Evolutionary conservation across 2,888 invertebrate genomes (phyloP), one percentile per base, ranked within the genome.

Genomic region (Ecliptopera silaceata): DNA sequence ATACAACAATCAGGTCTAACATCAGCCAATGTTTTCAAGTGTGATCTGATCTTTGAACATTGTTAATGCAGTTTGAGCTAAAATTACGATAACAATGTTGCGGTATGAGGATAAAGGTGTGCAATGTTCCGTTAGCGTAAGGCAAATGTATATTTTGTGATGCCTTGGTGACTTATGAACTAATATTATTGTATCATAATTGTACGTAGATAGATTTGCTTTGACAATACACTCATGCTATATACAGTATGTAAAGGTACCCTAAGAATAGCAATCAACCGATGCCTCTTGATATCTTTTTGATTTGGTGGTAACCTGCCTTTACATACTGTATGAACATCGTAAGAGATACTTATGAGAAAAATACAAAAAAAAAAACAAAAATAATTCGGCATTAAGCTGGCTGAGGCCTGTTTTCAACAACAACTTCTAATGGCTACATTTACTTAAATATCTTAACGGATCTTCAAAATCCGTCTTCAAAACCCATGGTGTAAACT

Each of bases 101-200:
- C 22, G 41, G 38, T 46, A 41, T 12, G 15, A 20, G 34, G 42
- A 31, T 32, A 31, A 6, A 12, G 39, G 49, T 58, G 45, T 54
- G 46, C 45, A 41, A 49, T 59, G 54, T 41, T 54, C 39, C 26
- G 8, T 20, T 34, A 43, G 22, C 11, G 10, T 46, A 20, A 50
- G 59, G 46, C 50, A 46, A 46, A 42, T 45, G 58, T 59, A 46
- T 50, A 49, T 54, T 48, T 50, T 50, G 46, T 54, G 41, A 47
- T 46, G 50, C 45, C 53, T 53, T 39, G 26, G 46, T 47, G 44
- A 48, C 34, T 45, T 49, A 45, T 31, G 29, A 6, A 47, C 11
- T 51, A 47, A 41, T 39, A 46, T 45, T 31, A 39, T 31, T 29
- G 26, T 39, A 26, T 29, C 39, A 10, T 38, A 6, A 34, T 22